These are phyloP conservation scores for Fistularia tabacaria DNA, from an alignment of 2,797 vertebrate species.

Conservation along the genomic window DNA sequence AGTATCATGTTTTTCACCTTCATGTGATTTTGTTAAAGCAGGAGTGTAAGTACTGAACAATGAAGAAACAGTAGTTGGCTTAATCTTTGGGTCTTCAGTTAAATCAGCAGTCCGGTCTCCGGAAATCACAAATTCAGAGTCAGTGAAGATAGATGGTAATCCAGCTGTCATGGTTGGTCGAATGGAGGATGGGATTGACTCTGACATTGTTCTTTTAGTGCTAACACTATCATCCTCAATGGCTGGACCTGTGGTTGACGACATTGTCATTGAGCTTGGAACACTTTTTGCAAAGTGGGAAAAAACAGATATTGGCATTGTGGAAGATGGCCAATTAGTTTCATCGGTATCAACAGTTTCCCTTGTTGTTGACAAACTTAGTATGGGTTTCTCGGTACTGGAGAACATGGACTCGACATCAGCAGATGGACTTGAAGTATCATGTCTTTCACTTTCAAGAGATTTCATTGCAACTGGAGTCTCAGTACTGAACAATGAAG, in stretches of 20 bases:
- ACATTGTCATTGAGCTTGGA: not conserved
- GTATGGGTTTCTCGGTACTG: slow-evolving; percentile 22
- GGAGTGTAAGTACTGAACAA: not conserved
- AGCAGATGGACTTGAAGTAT: not conserved
- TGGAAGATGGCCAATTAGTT: too few species aligned
- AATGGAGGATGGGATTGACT: not conserved
- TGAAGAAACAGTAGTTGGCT: too few species aligned
- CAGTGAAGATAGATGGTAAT: not conserved
- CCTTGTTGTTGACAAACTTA: not conserved
- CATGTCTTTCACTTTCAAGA: not conserved
- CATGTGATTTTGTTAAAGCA: too few species aligned
- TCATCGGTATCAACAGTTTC: not conserved
- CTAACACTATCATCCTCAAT: not conserved
- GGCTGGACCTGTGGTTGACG: not conserved
- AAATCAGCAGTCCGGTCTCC: too few species aligned
- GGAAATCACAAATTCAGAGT: too few species aligned
- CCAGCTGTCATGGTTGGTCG: not conserved
- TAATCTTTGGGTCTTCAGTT: too few species aligned
- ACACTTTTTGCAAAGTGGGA: not conserved
- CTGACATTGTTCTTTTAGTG: not conserved
- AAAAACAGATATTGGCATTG: not conserved
- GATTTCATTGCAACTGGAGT: not conserved
- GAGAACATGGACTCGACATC: slow-evolving; percentile 1
- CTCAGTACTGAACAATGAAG: slow-evolving; percentile 3
- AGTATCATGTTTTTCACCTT: too few species aligned